Percentiles rank a stretch among this genome's conserved stretches.
Evolutionary conservation across 2,797 vertebrate species (phyloP).

Genomic region (Microhierax caerulescens): DNA sequence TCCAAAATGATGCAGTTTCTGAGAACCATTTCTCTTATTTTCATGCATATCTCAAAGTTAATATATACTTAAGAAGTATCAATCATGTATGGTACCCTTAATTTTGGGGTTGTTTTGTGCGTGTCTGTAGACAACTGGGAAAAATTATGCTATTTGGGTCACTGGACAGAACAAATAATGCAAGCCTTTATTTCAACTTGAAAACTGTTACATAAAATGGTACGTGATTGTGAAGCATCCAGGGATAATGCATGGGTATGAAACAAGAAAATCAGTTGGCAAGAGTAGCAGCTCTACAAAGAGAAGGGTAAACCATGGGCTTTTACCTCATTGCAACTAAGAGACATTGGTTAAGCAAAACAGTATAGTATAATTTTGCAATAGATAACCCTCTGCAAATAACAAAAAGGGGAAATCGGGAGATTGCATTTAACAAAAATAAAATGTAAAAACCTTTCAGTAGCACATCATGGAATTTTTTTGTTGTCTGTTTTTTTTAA

Average conservation of each 20-base stretch:
- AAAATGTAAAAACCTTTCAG: neutral
- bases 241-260: neutral
- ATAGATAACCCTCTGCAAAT: neutral
- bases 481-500: neutral
- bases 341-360: neutral
- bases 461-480: neutral
- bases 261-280: neutral
- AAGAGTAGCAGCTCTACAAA: neutral
- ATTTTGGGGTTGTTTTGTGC: neutral
- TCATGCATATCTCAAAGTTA: neutral
- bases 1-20: neutral
- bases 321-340: neutral
- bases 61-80: neutral
- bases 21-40: neutral
- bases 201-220: neutral
- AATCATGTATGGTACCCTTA: neutral
- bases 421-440: neutral
- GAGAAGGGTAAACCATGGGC: rapidly evolving
- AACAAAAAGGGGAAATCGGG: neutral
- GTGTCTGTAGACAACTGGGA: neutral
- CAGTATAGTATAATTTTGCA: neutral
- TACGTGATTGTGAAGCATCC: rapidly evolving
- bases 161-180: neutral
- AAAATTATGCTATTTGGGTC: neutral
- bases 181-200: neutral